Evolutionary conservation across 2,113 vertebrate species (phyloP).

Genomic region (Pituophis catenifer): DNA sequence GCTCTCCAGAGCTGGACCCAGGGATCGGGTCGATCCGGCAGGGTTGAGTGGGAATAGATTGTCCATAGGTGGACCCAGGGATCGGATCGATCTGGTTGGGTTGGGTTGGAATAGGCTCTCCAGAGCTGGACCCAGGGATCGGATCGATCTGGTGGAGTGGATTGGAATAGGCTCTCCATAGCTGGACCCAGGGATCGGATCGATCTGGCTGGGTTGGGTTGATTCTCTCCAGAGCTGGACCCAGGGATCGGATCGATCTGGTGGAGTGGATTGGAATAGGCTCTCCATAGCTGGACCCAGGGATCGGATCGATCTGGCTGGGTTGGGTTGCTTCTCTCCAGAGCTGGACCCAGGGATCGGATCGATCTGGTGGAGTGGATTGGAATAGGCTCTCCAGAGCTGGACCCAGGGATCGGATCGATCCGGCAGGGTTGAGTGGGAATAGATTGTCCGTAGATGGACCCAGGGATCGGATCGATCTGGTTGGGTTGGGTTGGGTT

Average conservation of each 20-base stretch:
- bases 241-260: not conserved
- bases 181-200: not conserved
- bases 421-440: not conserved
- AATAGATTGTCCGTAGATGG: not conserved
- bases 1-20: accelerated
- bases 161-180: not conserved
- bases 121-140: not conserved
- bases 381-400: too few relatives aligned
- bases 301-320: not conserved
- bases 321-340: too few relatives aligned
- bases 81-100: too few relatives aligned
- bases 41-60: too few relatives aligned
- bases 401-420: not conserved
- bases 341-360: too few relatives aligned
- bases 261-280: not conserved
- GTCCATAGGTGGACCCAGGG: not conserved
- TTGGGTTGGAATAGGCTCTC: not conserved
- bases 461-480: not conserved
- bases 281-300: not conserved
- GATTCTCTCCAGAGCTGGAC: not conserved
- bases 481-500: not conserved
- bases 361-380: too few relatives aligned
- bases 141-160: not conserved
- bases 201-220: not conserved
- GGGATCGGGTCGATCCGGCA: not conserved